phyloP scores from a whole-genome alignment of 2,797 vertebrate genomes.

The Nasua narica region DNA sequence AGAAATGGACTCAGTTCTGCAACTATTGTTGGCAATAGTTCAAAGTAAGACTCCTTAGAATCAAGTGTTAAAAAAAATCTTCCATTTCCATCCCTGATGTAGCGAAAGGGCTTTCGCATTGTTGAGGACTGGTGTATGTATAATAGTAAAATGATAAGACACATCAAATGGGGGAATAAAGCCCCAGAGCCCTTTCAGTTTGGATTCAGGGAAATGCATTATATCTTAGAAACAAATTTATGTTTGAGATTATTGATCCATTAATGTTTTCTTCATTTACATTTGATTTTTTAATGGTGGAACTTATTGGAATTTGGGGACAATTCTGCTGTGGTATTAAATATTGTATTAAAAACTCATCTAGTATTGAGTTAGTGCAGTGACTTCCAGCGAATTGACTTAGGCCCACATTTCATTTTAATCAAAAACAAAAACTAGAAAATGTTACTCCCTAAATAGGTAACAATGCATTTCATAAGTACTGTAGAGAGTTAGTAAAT shows the following conservation, averaged over 20 bases:
- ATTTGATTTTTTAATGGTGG: not conserved
- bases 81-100: not conserved
- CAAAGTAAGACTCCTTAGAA: not conserved
- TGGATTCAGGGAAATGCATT: not conserved
- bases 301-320: not conserved
- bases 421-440: conserved; percentile 40
- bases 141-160: not conserved
- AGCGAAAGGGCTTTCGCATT: not conserved
- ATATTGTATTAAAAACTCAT: not conserved
- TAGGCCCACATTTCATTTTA: not conserved
- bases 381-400: not conserved
- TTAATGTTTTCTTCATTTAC: conserved; percentile 15
- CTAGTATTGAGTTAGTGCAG: not conserved
- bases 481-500: not conserved
- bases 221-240: not conserved
- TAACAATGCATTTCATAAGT: not conserved
- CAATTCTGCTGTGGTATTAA: conserved; percentile 7
- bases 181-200: not conserved
- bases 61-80: not conserved
- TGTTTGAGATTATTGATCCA: not conserved
- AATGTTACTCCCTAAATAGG: not conserved
- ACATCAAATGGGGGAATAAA: not conserved
- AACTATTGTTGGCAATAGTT: not conserved
- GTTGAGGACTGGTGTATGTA: not conserved
- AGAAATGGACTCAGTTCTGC: not conserved